Evolutionary conservation across 2,113 vertebrate genomes (phyloP).

Genomic region (Mus musculus): DNA sequence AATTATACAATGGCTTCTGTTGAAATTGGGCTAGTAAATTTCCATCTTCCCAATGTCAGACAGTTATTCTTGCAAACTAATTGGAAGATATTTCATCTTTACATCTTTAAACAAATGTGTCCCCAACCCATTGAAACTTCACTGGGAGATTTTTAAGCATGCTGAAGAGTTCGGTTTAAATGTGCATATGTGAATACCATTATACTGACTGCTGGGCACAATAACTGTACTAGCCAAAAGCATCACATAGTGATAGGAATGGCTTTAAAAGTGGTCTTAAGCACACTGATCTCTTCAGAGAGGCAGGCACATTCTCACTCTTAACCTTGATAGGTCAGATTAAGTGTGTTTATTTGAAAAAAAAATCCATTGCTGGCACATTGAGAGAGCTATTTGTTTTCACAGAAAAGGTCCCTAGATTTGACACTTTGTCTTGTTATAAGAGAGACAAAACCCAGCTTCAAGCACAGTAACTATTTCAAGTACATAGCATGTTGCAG

Average conservation of each 20-base stretch:
- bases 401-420: not conserved
- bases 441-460: not conserved
- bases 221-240: not conserved
- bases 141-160: conserved; percentile 7
- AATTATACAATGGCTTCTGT: conserved; percentile 59
- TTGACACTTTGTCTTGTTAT: not conserved
- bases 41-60: conserved; percentile 57
- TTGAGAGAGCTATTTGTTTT: not conserved
- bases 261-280: not conserved
- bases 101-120: conserved; percentile 65
- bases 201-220: too few species aligned
- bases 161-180: not conserved
- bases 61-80: conserved; percentile 69
- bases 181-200: not conserved
- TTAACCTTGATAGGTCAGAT: conserved; percentile 45
- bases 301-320: conserved; percentile 18
- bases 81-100: conserved; percentile 73
- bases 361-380: not conserved
- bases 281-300: not conserved
- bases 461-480: not conserved
- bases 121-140: conserved; percentile 35
- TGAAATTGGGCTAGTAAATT: conserved; percentile 69
- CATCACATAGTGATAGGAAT: not conserved
- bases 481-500: not conserved
- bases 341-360: not conserved